Percentiles rank a stretch among this genome's conserved stretches.
phyloP scores from a whole-genome alignment of 2,888 invertebrate genomes.

The Argyresthia albistria region DNA sequence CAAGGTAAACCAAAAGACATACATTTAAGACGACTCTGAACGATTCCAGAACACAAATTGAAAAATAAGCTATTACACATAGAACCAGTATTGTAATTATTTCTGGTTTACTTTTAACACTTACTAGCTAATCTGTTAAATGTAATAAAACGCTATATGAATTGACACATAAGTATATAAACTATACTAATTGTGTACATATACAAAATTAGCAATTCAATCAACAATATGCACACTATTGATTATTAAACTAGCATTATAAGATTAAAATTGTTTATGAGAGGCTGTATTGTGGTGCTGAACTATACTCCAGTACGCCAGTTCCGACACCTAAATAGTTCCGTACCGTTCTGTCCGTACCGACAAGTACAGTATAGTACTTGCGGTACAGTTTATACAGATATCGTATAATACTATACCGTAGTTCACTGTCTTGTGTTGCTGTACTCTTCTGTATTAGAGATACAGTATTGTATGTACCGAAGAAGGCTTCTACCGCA shows the following conservation, averaged over 20 bases:
- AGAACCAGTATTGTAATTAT: constrained; percentile 38
- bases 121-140: constrained; percentile 67
- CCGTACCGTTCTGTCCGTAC: too few relatives aligned
- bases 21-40: too few relatives aligned
- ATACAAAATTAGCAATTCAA: constrained; percentile 70
- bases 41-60: background rate
- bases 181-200: constrained; percentile 73
- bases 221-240: constrained; percentile 66
- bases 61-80: constrained; percentile 34
- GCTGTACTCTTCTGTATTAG: too few relatives aligned
- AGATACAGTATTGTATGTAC: too few relatives aligned
- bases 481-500: too few relatives aligned
- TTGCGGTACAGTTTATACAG: too few relatives aligned
- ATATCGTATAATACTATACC: too few relatives aligned
- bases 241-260: constrained; percentile 61
- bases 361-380: too few relatives aligned
- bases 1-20: too few relatives aligned
- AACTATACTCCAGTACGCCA: too few relatives aligned
- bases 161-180: constrained; percentile 75
- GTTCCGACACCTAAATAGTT: too few relatives aligned
- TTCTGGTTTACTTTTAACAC: constrained; percentile 62
- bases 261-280: constrained; percentile 41
- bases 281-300: background rate
- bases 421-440: too few relatives aligned
- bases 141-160: constrained; percentile 73